These are phyloP conservation scores for Mustela lutreola DNA, from an alignment of 2,113 vertebrate species.

Conservation along the genomic window DNA sequence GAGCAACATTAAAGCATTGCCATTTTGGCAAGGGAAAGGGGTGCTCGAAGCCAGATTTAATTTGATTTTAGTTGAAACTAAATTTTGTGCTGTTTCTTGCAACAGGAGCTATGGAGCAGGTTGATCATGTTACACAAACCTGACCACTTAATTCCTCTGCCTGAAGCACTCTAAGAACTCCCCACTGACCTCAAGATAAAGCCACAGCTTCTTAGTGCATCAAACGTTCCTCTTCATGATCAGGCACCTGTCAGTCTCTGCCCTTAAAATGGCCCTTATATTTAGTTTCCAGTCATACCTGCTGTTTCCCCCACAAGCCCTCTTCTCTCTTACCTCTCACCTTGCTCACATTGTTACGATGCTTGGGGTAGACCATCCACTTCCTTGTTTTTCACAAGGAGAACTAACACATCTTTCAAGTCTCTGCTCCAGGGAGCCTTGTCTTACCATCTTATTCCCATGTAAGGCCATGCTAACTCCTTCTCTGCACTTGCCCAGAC, in stretches of 20 bases:
- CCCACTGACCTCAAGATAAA: neutral
- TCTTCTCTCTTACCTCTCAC: neutral
- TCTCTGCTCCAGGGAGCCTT: neutral
- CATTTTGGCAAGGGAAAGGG: neutral
- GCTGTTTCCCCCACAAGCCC: neutral
- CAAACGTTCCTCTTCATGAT: neutral
- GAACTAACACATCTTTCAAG: neutral
- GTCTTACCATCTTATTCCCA: neutral
- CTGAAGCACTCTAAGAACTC: neutral
- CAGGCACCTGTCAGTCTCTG: neutral
- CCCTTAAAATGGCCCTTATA: neutral
- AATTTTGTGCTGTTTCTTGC: neutral
- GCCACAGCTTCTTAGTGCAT: neutral
- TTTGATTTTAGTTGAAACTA: neutral
- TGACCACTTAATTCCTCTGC: neutral
- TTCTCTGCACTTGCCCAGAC: neutral
- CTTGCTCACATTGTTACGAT: neutral
- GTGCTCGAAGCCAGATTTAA: neutral
- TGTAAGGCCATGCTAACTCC: neutral
- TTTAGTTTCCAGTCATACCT: neutral
- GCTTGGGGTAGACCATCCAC: neutral
- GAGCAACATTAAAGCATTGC: neutral
- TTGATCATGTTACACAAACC: neutral
- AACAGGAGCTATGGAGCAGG: neutral
- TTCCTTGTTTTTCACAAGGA: neutral